A percentile compares a stretch with the other conserved stretches of the same genome.
phyloP scores from a whole-genome alignment of 2,888 invertebrate species.

The Phrixothrix hirtus region DNA sequence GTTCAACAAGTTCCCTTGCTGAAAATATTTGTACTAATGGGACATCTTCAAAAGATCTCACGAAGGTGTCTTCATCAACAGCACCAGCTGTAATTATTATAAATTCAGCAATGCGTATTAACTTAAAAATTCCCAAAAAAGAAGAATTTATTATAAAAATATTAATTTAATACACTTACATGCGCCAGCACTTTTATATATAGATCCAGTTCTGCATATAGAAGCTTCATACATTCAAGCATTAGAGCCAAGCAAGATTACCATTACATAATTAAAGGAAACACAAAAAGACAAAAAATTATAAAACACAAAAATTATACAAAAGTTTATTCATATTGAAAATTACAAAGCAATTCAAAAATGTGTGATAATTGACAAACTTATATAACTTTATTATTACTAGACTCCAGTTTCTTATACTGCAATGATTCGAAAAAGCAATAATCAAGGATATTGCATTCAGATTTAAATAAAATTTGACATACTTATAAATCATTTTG shows the following conservation, averaged over 20 bases:
- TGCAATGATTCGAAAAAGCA: too few species aligned
- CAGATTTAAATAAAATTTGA: too few species aligned
- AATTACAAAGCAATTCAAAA: too few species aligned
- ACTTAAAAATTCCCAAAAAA: not conserved
- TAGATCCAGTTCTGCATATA: slow-evolving; percentile 48
- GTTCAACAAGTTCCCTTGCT: slow-evolving; percentile 79
- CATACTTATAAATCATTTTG: too few species aligned
- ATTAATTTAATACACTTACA: slow-evolving; percentile 43
- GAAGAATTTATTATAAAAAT: not conserved
- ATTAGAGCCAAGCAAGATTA: slow-evolving; percentile 37
- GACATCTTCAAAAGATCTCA: slow-evolving; percentile 81
- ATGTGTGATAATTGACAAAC: too few species aligned
- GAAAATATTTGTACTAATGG: slow-evolving; percentile 84
- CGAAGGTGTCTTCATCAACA: slow-evolving; percentile 86
- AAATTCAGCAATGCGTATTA: too few species aligned
- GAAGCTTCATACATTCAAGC: slow-evolving; percentile 44
- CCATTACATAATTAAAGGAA: slow-evolving; percentile 13
- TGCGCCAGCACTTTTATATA: slow-evolving; percentile 44
- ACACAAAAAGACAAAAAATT: slow-evolving; percentile 12
- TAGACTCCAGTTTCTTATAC: too few species aligned
- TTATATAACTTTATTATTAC: too few species aligned
- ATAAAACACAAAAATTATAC: slow-evolving; percentile 23
- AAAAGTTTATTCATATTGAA: slow-evolving; percentile 22
- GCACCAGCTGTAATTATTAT: slow-evolving; percentile 70
- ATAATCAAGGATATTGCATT: too few species aligned